Conservation (phyloP, 1,140 invertebrate species). For the Lethocerus indicus region DNA sequence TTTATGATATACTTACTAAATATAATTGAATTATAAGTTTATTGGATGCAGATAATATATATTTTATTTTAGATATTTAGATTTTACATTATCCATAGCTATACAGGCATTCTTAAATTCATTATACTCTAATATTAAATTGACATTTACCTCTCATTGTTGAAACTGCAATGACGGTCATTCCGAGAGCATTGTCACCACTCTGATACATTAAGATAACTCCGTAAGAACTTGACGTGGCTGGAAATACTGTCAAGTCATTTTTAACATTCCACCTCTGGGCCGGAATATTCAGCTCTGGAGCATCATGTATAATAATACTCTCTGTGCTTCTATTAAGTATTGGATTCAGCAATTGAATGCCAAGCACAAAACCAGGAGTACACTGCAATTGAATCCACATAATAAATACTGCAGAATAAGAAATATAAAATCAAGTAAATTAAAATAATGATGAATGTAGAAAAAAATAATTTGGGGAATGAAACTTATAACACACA, state of each 20-base stretch:
- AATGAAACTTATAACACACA: too few species aligned
- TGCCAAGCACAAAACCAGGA: conserved; percentile 51
- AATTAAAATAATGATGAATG: too few species aligned
- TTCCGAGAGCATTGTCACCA: conserved; percentile 57
- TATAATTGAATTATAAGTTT: too few species aligned
- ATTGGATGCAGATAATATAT: too few species aligned
- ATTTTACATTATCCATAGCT: too few species aligned
- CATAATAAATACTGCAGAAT: too few species aligned
- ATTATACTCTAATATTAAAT: too few species aligned
- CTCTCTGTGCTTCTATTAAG: conserved; percentile 70
- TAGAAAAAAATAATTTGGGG: too few species aligned
- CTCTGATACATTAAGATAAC: conserved; percentile 68
- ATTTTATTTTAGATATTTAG: too few species aligned
- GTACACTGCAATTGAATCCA: conserved; percentile 35
- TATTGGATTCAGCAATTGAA: conserved; percentile 74
- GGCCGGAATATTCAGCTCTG: conserved; percentile 28
- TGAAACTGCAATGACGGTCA: conserved; percentile 64
- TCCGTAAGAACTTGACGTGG: conserved; percentile 65
- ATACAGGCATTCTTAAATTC: too few species aligned
- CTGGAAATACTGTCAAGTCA: conserved; percentile 74
- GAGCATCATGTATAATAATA: conserved; percentile 57
- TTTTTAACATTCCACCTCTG: conserved; percentile 58
- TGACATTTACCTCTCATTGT: conserved; percentile 17
- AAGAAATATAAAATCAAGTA: too few species aligned
- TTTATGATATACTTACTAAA: too few species aligned